phyloP scores from a whole-genome alignment of 2,113 vertebrate genomes.

The Myodes glareolus region DNA sequence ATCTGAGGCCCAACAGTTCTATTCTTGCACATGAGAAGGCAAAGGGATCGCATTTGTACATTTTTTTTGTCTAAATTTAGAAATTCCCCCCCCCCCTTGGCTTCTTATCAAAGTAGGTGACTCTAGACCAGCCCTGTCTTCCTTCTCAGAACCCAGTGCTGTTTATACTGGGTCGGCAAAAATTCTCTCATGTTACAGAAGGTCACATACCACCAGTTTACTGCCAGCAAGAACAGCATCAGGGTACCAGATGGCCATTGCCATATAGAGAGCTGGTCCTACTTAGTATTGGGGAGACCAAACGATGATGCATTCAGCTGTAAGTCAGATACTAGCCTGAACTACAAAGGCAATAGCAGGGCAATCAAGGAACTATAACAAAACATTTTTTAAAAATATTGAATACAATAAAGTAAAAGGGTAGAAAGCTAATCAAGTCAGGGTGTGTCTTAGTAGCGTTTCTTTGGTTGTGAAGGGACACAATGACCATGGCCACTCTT shows the following conservation, averaged over 20 bases:
- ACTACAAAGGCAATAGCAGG: not conserved
- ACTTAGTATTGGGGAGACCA: too few relatives aligned
- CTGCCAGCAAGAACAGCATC: slow-evolving; percentile 51
- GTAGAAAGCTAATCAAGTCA: not conserved
- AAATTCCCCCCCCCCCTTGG: slow-evolving; percentile 17
- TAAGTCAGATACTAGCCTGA: not conserved
- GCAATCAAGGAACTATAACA: not conserved
- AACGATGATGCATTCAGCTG: not conserved
- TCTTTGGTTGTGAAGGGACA: not conserved
- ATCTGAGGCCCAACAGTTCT: not conserved
- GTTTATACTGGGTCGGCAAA: slow-evolving; percentile 61
- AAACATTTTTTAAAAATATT: not conserved
- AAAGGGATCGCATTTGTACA: not conserved
- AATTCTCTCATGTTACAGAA: not conserved
- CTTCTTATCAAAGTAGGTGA: slow-evolving; percentile 66
- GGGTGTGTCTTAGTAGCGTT: not conserved
- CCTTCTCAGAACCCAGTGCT: slow-evolving; percentile 62
- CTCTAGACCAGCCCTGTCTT: slow-evolving; percentile 32
- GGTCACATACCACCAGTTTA: slow-evolving; percentile 29
- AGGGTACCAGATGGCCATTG: not conserved
- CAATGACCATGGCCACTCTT: not conserved
- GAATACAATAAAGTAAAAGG: not conserved
- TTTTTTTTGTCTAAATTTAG: slow-evolving; percentile 47
- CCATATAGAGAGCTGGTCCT: not conserved
- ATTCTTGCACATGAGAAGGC: not conserved